Percentiles rank a stretch among this genome's conserved stretches.
Evolutionary conservation across 2,888 invertebrate species (phyloP).

Genomic region (Sepiola atlantica): DNA sequence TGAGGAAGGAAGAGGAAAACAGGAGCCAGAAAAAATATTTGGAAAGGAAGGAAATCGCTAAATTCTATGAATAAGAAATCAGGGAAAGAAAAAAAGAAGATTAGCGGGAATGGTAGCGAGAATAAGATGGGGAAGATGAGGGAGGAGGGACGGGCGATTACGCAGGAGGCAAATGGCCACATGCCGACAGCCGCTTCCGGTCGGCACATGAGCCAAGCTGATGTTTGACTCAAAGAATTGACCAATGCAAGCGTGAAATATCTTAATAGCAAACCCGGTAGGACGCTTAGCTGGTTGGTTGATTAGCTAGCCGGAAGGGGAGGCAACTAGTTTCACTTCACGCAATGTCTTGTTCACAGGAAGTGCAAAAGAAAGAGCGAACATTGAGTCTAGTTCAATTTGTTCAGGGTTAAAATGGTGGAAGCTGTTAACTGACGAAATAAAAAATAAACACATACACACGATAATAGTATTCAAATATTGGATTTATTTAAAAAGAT

Average conservation of each 20-base stretch:
- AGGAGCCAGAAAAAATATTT: background rate
- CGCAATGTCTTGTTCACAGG: background rate
- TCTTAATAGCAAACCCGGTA: background rate
- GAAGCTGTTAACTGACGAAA: background rate
- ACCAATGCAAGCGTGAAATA: slow-evolving; percentile 1
- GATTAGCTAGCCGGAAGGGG: background rate
- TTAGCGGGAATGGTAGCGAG: background rate
- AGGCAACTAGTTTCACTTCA: background rate
- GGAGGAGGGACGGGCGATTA: background rate
- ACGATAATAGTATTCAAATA: background rate
- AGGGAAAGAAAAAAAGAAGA: background rate
- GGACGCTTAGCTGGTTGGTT: background rate
- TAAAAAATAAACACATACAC: background rate
- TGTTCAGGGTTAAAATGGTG: background rate
- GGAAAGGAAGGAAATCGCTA: background rate
- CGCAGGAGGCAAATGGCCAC: background rate
- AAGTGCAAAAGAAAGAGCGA: background rate
- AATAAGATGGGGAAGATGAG: too few relatives aligned
- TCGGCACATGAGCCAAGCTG: background rate
- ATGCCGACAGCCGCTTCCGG: background rate
- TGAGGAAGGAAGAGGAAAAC: background rate
- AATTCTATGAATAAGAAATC: slow-evolving; percentile 32
- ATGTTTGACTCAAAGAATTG: background rate
- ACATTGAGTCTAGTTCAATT: background rate
- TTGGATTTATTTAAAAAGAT: background rate